A percentile compares a stretch with the other conserved stretches of the same genome.
phyloP scores from a whole-genome alignment of 2,888 invertebrate species.

The Chloromyia formosa region DNA sequence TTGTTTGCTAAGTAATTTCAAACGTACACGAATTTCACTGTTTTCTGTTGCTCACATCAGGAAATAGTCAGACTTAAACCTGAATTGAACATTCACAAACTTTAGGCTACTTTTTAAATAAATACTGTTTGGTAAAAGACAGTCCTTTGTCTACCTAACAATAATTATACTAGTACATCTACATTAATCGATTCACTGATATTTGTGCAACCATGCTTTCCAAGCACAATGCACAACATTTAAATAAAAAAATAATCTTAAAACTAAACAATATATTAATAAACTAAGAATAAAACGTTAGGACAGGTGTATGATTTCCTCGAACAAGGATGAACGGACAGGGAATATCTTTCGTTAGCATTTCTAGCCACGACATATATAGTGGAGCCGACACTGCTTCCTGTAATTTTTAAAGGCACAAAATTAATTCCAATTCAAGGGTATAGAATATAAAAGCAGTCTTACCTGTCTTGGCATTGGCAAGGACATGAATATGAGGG shows the following conservation, averaged over 20 bases:
- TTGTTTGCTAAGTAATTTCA: no score
- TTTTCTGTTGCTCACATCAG: no score
- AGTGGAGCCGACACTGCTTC: conserved; percentile 89
- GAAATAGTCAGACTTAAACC: no score
- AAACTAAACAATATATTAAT: neutral
- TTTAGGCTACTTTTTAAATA: neutral
- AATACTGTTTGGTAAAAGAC: conserved; percentile 30
- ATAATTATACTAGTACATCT: neutral
- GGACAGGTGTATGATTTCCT: conserved; percentile 88
- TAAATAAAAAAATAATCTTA: neutral
- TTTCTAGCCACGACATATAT: conserved; percentile 97
- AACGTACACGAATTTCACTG: no score
- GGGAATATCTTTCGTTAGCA: conserved; percentile 86
- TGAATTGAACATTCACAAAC: no score
- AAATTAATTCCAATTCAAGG: neutral
- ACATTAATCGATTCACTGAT: neutral
- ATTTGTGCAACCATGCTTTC: neutral
- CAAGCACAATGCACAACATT: neutral
- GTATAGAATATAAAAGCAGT: neutral
- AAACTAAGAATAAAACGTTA: conserved; percentile 85
- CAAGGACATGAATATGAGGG: conserved; percentile 94
- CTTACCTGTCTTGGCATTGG: conserved; percentile 89
- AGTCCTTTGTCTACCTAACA: neutral
- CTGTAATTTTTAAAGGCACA: conserved; percentile 56
- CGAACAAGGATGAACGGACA: conserved; percentile 83